Percentiles rank a stretch among this genome's conserved stretches.
These are phyloP conservation scores for Diglossa cyanea DNA, from an alignment of 2,797 vertebrate species.

Conservation along the genomic window DNA sequence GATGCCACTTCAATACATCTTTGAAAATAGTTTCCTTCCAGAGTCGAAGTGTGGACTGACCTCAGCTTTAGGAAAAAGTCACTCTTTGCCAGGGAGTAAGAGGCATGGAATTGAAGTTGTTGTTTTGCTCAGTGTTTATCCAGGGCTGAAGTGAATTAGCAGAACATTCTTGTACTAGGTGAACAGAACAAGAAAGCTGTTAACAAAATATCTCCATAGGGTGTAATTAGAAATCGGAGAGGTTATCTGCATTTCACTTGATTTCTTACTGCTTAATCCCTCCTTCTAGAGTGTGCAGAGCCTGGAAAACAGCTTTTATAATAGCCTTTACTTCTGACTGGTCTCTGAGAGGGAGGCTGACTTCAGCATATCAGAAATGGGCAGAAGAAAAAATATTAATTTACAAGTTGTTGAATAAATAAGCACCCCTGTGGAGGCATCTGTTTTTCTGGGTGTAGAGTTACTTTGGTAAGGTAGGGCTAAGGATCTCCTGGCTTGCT, in stretches of 20 bases:
- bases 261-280: background rate
- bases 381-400: conserved; percentile 25
- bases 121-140: background rate
- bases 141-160: background rate
- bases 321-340: background rate
- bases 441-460: conserved; percentile 56
- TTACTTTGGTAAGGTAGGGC: conserved; percentile 27
- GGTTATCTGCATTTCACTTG: background rate
- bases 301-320: background rate
- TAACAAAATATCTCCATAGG: background rate
- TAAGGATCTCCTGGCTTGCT: conserved; percentile 40
- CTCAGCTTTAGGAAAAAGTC: conserved; percentile 25
- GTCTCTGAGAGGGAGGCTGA: background rate
- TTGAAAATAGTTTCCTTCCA: conserved; percentile 26
- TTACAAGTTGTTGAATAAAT: conserved; percentile 56
- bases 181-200: background rate
- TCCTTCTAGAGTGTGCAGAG: background rate
- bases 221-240: background rate
- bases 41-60: background rate
- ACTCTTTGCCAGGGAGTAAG: background rate
- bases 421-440: conserved; percentile 11
- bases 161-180: background rate
- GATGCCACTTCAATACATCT: background rate
- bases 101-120: background rate
- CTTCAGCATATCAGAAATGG: background rate